These are phyloP conservation scores for Carpatolechia fugitivella DNA, from an alignment of 2,888 invertebrate species.

Conservation along the genomic window DNA sequence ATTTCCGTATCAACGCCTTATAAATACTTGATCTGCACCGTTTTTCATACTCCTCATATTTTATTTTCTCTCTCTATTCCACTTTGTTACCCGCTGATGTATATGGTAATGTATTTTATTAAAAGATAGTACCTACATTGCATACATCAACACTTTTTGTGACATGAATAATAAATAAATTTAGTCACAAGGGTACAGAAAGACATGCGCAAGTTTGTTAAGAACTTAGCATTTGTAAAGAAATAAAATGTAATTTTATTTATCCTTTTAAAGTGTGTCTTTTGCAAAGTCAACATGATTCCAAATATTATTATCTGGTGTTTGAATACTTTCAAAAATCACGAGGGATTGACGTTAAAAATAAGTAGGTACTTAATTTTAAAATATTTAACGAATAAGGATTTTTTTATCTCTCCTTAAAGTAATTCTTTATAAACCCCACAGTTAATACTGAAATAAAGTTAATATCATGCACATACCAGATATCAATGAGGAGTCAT, in stretches of 20 bases:
- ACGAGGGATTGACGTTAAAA: too few relatives aligned
- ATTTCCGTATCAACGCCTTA: constrained; percentile 71
- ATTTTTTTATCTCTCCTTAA: too few relatives aligned
- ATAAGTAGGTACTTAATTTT: too few relatives aligned
- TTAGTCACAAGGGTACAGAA: neutral
- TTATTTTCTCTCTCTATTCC: constrained; percentile 34
- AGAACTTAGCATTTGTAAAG: neutral
- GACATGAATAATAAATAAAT: neutral
- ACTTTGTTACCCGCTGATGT: neutral
- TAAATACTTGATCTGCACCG: constrained; percentile 59
- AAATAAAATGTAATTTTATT: neutral
- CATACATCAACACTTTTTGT: neutral
- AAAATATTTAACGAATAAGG: too few relatives aligned
- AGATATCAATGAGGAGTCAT: constrained; percentile 36
- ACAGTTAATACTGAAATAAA: too few relatives aligned
- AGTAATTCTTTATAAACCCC: too few relatives aligned
- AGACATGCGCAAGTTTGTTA: neutral
- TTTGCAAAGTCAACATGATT: too few relatives aligned
- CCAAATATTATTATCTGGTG: too few relatives aligned
- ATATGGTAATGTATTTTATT: neutral
- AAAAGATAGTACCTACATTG: neutral
- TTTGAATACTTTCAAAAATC: too few relatives aligned
- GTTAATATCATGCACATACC: constrained; percentile 7
- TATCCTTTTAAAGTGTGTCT: too few relatives aligned
- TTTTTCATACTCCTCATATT: constrained; percentile 28